A percentile compares a stretch with the other conserved stretches of the same genome.
These are phyloP conservation scores for Leptinotarsa haldemani DNA, from an alignment of 2,888 invertebrate genomes.

Conservation along the genomic window DNA sequence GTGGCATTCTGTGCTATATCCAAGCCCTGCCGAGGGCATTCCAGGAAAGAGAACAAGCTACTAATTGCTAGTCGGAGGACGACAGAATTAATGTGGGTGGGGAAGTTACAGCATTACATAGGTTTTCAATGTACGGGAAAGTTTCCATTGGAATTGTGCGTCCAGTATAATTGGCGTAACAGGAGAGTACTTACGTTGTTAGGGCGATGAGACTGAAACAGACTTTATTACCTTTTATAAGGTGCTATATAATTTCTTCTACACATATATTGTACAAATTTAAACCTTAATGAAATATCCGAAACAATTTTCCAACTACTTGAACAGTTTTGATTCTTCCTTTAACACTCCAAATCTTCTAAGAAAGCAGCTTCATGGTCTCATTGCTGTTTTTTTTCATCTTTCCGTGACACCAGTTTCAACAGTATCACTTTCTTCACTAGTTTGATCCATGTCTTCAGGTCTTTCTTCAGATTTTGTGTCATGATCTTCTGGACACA, in stretches of 20 bases:
- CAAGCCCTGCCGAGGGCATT: background rate
- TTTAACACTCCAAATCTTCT: too few relatives aligned
- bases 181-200: background rate
- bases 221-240: background rate
- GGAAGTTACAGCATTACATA: conserved; percentile 1
- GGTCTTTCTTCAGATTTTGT: too few relatives aligned
- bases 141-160: background rate
- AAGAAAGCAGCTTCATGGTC: too few relatives aligned
- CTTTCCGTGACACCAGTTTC: too few relatives aligned
- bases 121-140: conserved; percentile 2
- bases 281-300: too few relatives aligned
- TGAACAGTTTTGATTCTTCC: too few relatives aligned
- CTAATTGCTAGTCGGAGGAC: conserved; percentile 6
- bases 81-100: background rate
- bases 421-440: too few relatives aligned
- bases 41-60: background rate
- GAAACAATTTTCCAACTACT: too few relatives aligned
- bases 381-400: too few relatives aligned
- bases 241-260: background rate
- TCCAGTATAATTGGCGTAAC: background rate
- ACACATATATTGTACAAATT: too few relatives aligned
- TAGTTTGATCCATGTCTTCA: too few relatives aligned
- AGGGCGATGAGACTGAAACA: background rate
- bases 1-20: background rate
- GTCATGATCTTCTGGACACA: too few relatives aligned